Evolutionary conservation across 1,140 invertebrate genomes (phyloP).

Genomic region (Heliconius congener): DNA sequence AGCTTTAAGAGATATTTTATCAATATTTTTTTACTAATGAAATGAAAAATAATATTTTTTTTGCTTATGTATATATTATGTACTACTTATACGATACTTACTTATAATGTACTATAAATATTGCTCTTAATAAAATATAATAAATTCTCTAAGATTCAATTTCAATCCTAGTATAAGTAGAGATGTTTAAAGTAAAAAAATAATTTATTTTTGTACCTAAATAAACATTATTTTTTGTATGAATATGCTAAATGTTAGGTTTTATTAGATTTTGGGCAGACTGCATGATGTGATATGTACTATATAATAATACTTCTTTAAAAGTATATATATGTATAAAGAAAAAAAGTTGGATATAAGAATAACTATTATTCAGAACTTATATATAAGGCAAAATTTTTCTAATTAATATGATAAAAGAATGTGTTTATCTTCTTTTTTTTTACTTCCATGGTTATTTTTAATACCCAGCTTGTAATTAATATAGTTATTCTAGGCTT

Average conservation of each 20-base stretch:
- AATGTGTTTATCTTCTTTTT: constrained; percentile 26
- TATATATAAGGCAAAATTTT: background rate
- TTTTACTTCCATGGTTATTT: background rate
- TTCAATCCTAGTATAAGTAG: background rate
- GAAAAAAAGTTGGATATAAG: background rate
- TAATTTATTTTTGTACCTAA: constrained; percentile 40
- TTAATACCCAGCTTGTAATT: background rate
- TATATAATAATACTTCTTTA: background rate
- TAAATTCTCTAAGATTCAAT: background rate
- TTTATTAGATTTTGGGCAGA: constrained; percentile 31
- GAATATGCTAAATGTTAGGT: constrained; percentile 8
- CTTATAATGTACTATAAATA: background rate
- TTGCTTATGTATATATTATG: background rate
- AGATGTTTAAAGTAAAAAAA: constrained; percentile 8
- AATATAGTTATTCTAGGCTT: background rate
- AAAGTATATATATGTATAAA: background rate
- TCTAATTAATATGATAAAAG: background rate
- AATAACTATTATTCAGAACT: background rate
- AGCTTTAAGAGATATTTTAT: constrained; percentile 21
- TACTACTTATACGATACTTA: too few species aligned
- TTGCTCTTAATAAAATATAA: background rate
- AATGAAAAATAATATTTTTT: background rate
- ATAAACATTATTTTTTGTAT: constrained; percentile 28
- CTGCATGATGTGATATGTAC: constrained; percentile 40
- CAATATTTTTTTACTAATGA: constrained; percentile 2